Conservation (phyloP, 2,113 vertebrate species). For the Microcebus tavaratra region DNA sequence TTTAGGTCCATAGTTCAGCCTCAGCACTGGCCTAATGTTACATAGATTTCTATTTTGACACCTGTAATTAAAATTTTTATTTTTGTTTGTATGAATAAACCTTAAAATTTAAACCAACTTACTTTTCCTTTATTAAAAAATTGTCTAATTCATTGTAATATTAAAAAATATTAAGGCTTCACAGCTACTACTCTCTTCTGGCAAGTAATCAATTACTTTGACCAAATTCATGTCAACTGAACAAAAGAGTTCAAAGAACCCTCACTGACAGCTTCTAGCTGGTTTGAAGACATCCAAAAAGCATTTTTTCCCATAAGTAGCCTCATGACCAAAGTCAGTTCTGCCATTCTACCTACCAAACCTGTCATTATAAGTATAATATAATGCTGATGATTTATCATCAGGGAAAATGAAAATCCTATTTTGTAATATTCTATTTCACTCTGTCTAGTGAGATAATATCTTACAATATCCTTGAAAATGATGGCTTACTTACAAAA, state of each 20-base stretch:
- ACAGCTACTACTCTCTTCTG: neutral
- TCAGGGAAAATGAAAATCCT: neutral
- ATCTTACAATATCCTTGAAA: constrained; percentile 6
- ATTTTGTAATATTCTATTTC: neutral
- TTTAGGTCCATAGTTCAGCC: neutral
- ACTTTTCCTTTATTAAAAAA: constrained; percentile 28
- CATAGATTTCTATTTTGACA: constrained; percentile 21
- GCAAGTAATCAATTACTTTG: neutral
- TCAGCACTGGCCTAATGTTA: neutral
- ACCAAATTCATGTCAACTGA: constrained; percentile 20
- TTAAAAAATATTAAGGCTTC: constrained; percentile 7
- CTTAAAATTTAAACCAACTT: constrained; percentile 39
- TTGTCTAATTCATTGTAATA: neutral
- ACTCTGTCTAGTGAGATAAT: neutral
- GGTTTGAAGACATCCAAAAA: neutral
- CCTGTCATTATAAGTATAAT: neutral
- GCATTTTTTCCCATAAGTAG: neutral
- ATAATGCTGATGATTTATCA: neutral
- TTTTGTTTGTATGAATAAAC: neutral
- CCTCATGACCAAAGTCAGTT: neutral
- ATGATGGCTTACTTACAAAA: constrained; percentile 1
- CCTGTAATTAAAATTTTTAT: neutral
- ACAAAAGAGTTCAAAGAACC: neutral
- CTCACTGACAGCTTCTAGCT: neutral
- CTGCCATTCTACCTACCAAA: neutral